Percentiles rank a stretch among this genome's conserved stretches.
phyloP scores from a whole-genome alignment of 2,797 vertebrate genomes.

The Rhinoraja longicauda region DNA sequence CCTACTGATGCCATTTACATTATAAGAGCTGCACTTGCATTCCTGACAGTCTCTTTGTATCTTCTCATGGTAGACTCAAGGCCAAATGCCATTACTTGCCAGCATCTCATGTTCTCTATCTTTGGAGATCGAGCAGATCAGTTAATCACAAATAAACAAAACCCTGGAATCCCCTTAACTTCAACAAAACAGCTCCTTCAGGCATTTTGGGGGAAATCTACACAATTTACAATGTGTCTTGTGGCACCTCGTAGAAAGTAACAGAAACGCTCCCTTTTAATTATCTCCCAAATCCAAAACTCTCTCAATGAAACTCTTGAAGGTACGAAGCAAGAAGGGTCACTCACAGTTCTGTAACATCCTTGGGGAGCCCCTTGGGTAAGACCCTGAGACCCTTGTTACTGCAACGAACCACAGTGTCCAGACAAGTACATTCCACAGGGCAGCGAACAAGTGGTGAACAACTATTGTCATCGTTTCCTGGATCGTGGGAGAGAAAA shows the following conservation, averaged over 20 bases:
- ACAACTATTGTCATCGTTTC: constrained; percentile 91
- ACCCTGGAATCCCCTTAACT: too few relatives aligned
- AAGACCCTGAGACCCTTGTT: constrained; percentile 85
- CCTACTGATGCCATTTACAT: background rate
- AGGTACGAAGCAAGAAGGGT: constrained; percentile 5
- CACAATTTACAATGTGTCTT: background rate
- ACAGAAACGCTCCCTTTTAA: background rate
- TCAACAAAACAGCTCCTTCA: background rate
- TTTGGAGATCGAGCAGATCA: background rate
- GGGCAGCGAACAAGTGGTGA: constrained; percentile 85
- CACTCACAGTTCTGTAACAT: constrained; percentile 94
- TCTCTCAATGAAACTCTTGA: background rate
- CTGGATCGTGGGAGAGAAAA: constrained; percentile 55
- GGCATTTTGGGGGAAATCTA: background rate
- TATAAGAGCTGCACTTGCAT: background rate
- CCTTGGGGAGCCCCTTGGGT: constrained; percentile 87
- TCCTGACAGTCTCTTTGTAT: background rate
- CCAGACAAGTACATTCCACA: constrained; percentile 85
- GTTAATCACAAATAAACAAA: background rate
- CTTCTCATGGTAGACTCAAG: background rate
- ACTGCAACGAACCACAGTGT: constrained; percentile 95
- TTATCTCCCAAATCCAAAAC: background rate
- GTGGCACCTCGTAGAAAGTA: background rate
- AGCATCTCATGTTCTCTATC: background rate
- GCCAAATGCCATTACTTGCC: background rate